A percentile compares a stretch with the other conserved stretches of the same genome.
These are phyloP conservation scores for Lasiurus borealis DNA, from an alignment of 2,113 vertebrate species.

Conservation along the genomic window DNA sequence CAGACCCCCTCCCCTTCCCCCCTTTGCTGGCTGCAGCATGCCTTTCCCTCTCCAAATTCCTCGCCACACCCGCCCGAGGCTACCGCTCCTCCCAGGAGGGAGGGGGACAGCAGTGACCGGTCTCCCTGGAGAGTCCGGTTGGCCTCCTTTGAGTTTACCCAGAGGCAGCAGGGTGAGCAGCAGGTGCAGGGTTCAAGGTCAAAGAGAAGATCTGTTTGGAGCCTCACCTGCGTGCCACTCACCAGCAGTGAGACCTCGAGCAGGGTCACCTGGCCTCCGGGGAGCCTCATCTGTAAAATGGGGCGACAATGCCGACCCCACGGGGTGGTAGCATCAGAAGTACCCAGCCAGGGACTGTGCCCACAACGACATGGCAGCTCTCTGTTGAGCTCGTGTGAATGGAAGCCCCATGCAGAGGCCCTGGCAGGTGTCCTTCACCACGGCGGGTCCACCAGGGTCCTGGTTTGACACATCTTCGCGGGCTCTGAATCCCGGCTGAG, in stretches of 20 bases:
- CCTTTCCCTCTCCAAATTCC: neutral
- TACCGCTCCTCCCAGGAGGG: neutral
- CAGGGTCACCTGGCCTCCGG: neutral
- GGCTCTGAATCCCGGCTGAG: neutral
- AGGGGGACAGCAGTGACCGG: rapidly evolving
- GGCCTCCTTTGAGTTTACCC: neutral
- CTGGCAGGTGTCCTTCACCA: neutral
- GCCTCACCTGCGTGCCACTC: rapidly evolving
- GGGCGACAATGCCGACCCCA: neutral
- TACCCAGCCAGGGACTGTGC: neutral
- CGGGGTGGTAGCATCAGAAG: neutral
- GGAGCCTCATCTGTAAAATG: neutral
- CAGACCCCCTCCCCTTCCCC: neutral
- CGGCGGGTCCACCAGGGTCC: neutral
- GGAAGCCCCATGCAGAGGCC: too few species aligned
- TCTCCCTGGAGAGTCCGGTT: neutral
- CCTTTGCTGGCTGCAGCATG: neutral
- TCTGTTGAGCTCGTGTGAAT: neutral
- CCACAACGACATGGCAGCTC: rapidly evolving
- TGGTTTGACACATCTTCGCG: neutral
- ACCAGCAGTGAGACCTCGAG: neutral
- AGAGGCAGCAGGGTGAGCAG: neutral
- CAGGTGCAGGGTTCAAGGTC: neutral
- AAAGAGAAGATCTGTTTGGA: neutral
- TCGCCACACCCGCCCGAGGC: rapidly evolving